Conservation (phyloP, 2,888 invertebrate species). For the Leucophora obtusa region DNA sequence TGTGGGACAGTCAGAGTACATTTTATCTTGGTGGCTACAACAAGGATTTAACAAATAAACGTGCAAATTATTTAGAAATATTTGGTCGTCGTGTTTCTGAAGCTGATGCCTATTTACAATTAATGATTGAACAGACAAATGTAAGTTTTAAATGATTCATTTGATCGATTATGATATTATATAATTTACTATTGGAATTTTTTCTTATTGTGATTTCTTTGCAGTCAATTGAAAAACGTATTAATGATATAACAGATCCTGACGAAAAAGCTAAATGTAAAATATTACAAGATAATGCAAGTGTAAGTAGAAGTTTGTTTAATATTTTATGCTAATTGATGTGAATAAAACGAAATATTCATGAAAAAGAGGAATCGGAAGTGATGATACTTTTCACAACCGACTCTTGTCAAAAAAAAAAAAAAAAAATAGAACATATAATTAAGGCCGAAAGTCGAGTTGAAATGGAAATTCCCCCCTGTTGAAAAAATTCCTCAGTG, state of each 20-base stretch:
- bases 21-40: constrained; percentile 78
- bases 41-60: constrained; percentile 79
- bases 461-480: no score
- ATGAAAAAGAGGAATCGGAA: no score
- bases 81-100: constrained; percentile 95
- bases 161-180: background rate
- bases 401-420: no score
- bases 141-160: constrained; percentile 79
- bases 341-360: no score
- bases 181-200: constrained; percentile 4
- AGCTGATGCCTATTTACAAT: constrained; percentile 96
- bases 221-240: constrained; percentile 85
- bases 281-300: constrained; percentile 86
- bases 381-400: no score
- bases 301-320: constrained; percentile 81
- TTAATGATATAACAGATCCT: constrained; percentile 83
- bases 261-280: constrained; percentile 85
- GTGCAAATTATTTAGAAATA: constrained; percentile 81
- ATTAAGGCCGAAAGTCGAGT: no score
- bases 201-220: constrained; percentile 21
- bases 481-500: no score
- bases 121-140: constrained; percentile 95
- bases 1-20: constrained; percentile 76
- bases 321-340: constrained; percentile 20
- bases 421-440: no score